phyloP scores from a whole-genome alignment of 2,888 invertebrate genomes.

The Protonemura montana region DNA sequence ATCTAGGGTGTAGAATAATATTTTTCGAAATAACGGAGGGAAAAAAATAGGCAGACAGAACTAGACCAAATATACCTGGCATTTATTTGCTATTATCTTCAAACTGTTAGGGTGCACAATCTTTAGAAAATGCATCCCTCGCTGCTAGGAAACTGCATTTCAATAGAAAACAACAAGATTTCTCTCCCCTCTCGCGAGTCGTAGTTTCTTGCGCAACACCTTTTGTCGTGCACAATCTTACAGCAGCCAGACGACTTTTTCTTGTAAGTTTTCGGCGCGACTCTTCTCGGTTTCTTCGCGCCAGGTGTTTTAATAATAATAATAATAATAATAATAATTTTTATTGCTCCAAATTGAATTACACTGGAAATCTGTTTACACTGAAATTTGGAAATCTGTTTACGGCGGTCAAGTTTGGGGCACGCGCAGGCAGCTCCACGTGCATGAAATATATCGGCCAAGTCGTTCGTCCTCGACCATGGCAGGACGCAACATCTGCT shows the following conservation, averaged over 20 bases:
- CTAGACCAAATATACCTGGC: slow-evolving; percentile 24
- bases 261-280: background rate
- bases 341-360: too few relatives aligned
- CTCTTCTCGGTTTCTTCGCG: background rate
- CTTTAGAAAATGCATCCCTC: background rate
- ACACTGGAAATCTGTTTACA: too few relatives aligned
- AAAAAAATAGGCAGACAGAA: background rate
- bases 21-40: background rate
- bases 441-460: background rate
- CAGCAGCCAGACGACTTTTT: background rate
- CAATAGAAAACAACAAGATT: slow-evolving; percentile 1
- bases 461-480: background rate
- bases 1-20: slow-evolving; percentile 5
- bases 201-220: slow-evolving; percentile 7
- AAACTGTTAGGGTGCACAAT: background rate
- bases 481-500: background rate
- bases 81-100: background rate
- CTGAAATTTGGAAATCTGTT: slow-evolving; percentile 2
- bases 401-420: background rate
- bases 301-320: too few relatives aligned
- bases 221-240: background rate
- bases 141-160: background rate
- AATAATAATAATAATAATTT: too few relatives aligned
- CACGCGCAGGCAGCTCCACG: background rate
- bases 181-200: background rate